Evolutionary conservation across 2,113 vertebrate genomes (phyloP).

Genomic region (Sceloporus undulatus): DNA sequence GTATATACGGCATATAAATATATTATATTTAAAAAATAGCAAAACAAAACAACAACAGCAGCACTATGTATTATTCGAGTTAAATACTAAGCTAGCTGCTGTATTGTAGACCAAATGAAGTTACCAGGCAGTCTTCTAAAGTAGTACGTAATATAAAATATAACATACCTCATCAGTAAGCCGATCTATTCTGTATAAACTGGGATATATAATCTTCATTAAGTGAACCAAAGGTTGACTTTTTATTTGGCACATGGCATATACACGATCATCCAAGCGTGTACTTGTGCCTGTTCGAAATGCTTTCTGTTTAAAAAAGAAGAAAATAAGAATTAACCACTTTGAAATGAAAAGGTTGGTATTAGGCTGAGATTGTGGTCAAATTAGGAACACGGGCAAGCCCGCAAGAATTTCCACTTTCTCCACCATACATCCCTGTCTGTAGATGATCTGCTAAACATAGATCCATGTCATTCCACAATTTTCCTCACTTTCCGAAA

Average conservation of each 20-base stretch:
- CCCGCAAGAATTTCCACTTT: too few species aligned
- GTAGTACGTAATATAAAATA: not conserved
- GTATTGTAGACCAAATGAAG: not conserved
- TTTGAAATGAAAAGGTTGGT: not conserved
- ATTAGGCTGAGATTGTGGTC: not conserved
- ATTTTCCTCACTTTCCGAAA: not conserved
- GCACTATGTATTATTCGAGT: too few species aligned
- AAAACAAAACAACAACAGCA: too few species aligned
- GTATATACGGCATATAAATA: too few species aligned
- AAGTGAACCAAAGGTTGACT: constrained; percentile 91
- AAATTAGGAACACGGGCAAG: too few species aligned
- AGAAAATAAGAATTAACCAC: not conserved
- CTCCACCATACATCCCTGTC: not conserved
- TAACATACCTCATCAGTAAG: constrained; percentile 89
- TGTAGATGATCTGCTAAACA: too few species aligned
- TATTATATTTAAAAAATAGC: too few species aligned
- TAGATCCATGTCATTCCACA: not conserved
- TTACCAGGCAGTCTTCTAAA: not conserved
- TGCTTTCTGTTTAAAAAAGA: constrained; percentile 85
- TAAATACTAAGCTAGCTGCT: not conserved
- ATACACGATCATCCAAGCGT: constrained; percentile 94
- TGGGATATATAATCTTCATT: constrained; percentile 93
- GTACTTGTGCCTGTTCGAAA: constrained; percentile 93
- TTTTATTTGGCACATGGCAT: constrained; percentile 98
- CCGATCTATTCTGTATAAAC: constrained; percentile 93